Evolutionary conservation across 2,113 vertebrate genomes (phyloP), one percentile per base, ranked within the genome.

Genomic region (Reinhardtius hippoglossoides): DNA sequence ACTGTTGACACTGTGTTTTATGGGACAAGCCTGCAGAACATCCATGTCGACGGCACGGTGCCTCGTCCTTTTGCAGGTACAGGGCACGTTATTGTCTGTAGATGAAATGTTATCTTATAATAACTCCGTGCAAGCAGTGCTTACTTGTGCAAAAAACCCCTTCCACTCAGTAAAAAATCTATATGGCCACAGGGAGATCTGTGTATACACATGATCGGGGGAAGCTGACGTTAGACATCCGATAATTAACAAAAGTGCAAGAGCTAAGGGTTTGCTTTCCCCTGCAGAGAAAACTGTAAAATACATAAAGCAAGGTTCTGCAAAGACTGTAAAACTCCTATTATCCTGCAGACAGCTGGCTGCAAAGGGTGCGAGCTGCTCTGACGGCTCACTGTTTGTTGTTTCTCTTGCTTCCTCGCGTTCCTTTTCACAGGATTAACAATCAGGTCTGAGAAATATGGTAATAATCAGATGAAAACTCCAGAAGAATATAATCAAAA

Each of bases 341-440:
- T 91, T 88, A 91, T 79, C 48, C 50, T 23, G 65, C 56, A 61
- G 81, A 73, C 74, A 69, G 79, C 61, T 40, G 67, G 55, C 71
- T 81, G 57, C 77, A 63, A 59, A 76, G 55, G 48, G 63, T 74
- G 71, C 65, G 24, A 63, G n/a, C 64, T 59, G 44, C 67, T 89
- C 83, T 90, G 81, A 89, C 85, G 83, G 79, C 69, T 85, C 4
- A 1, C 20, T 73, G 72, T 85, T 91, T 92, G 87, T 83, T 85
- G 68, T 76, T 78, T 80, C n/a, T 74, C 63, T 35, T 70, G n/a
- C 31, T 31, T 31, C 27, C 27, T 31, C 27, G 6, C 5, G 27
- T 61, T 76, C 14, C 31, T 60, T 74, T 67, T 31, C 24, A 21
- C 31, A 44, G 79, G 70, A 88, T 85, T 86, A 87, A 79, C 82